Percentiles rank a stretch among this genome's conserved stretches.
These are phyloP conservation scores for Rhagoletis pomonella DNA, from an alignment of 1,140 invertebrate genomes.

Conservation along the genomic window DNA sequence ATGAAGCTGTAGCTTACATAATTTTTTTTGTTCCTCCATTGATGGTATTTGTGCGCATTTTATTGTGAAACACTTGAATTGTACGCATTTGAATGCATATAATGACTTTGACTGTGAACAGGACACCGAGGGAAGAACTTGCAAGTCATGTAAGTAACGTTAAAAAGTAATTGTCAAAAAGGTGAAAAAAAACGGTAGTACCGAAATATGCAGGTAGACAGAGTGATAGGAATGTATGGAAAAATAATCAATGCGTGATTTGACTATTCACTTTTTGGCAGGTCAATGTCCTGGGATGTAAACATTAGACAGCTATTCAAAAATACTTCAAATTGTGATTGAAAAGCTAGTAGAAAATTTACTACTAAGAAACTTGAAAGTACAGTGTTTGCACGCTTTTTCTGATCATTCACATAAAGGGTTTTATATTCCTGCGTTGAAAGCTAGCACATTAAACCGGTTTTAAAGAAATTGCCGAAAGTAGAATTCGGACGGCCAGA, in stretches of 20 bases:
- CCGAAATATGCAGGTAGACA: not conserved
- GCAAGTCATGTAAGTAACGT: conserved; percentile 13
- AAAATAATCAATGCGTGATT: not conserved
- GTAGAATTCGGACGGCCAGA: too few species aligned
- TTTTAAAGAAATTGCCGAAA: too few species aligned
- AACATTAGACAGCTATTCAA: too few species aligned
- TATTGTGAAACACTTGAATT: not conserved
- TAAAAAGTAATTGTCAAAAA: not conserved
- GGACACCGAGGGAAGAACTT: not conserved
- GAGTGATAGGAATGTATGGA: not conserved
- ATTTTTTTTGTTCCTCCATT: not conserved
- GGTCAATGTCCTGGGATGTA: conserved; percentile 18
- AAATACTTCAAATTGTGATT: too few species aligned
- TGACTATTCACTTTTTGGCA: not conserved
- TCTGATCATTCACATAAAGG: too few species aligned
- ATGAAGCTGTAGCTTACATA: conserved; percentile 17
- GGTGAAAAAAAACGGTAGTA: not conserved
- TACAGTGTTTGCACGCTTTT: too few species aligned
- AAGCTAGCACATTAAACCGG: too few species aligned
- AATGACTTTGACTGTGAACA: not conserved
- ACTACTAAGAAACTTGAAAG: too few species aligned
- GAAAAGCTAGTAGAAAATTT: too few species aligned
- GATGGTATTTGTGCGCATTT: not conserved
- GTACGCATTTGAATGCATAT: not conserved
- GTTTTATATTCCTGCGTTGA: too few species aligned